A percentile compares a stretch with the other conserved stretches of the same genome.
Conservation (phyloP, 2,888 invertebrate genomes). For the Lutraria lutraria region DNA sequence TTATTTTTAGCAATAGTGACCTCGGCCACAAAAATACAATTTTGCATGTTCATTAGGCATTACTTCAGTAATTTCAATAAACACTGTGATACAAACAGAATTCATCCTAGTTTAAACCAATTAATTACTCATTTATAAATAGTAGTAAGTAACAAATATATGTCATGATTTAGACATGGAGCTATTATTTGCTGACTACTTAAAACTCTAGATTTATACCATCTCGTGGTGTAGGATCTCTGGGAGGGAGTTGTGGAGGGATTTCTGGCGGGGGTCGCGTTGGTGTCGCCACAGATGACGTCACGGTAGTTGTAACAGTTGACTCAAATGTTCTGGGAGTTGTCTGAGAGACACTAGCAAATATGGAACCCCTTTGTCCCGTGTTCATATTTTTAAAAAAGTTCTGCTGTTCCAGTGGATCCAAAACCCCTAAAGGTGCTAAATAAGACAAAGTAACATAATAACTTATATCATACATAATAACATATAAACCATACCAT, state of each 20-base stretch:
- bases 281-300: constrained; percentile 55
- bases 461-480: neutral
- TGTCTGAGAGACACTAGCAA: constrained; percentile 56
- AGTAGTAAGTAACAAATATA: no score
- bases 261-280: constrained; percentile 65
- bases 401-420: constrained; percentile 82
- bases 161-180: no score
- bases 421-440: constrained; percentile 79
- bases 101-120: no score
- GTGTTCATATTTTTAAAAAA: constrained; percentile 83
- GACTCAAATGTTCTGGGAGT: constrained; percentile 52
- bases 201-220: neutral
- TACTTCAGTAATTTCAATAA: no score
- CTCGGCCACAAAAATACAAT: no score
- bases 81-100: no score
- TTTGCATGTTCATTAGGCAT: no score
- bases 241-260: constrained; percentile 63
- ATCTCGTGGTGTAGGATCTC: constrained; percentile 51
- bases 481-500: neutral
- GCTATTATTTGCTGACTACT: neutral
- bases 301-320: constrained; percentile 62
- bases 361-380: constrained; percentile 81
- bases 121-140: no score
- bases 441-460: constrained; percentile 27
- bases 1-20: no score